Conservation (phyloP, 2,797 vertebrate genomes). For the Tenualosa ilisha region DNA sequence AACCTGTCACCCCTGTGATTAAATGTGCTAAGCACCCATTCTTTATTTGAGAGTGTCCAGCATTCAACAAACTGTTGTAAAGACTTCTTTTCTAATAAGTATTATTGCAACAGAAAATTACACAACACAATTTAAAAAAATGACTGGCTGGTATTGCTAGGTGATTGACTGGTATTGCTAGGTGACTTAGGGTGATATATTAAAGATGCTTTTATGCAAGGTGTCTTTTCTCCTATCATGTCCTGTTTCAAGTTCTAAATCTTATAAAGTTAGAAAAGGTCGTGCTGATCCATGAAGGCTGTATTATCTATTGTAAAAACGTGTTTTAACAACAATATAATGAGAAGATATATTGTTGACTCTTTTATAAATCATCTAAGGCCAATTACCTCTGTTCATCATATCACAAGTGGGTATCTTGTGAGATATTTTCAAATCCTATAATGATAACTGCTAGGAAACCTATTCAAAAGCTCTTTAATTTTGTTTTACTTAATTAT, state of each 20-base stretch:
- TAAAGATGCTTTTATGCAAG: neutral
- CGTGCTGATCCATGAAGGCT: neutral
- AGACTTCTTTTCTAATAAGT: no score
- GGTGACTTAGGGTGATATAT: neutral
- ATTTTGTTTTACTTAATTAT: conserved; percentile 46
- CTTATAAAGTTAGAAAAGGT: neutral
- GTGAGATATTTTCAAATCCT: conserved; percentile 12
- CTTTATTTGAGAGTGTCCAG: neutral
- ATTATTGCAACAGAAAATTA: neutral
- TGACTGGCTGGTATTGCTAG: neutral
- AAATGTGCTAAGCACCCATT: neutral
- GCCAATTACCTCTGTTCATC: conserved; percentile 43
- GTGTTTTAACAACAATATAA: neutral
- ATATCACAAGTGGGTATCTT: conserved; percentile 11
- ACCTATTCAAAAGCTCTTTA: conserved; percentile 45
- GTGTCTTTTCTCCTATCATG: neutral
- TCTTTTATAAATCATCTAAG: conserved; percentile 19
- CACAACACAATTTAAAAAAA: neutral
- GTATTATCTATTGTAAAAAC: neutral
- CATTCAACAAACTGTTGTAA: no score
- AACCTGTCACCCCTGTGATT: neutral
- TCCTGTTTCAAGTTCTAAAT: neutral
- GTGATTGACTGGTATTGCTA: neutral
- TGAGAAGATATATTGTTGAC: neutral
- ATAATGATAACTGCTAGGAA: conserved; percentile 40